A percentile compares a stretch with the other conserved stretches of the same genome.
Conservation (phyloP, 2,888 invertebrate genomes). For the Thera britannica region DNA sequence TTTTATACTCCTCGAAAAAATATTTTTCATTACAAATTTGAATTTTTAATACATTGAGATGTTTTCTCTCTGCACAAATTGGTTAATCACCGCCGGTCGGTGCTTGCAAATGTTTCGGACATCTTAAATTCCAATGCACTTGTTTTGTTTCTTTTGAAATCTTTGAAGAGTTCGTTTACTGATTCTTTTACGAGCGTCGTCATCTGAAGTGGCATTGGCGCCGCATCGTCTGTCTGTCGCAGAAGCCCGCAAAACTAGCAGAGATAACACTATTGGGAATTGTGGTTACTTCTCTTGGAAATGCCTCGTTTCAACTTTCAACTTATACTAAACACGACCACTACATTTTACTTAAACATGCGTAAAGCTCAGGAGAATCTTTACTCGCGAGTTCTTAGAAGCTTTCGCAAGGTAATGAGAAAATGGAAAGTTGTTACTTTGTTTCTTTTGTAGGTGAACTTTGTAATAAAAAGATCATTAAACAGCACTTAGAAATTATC, state of each 20-base stretch:
- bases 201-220: constrained; percentile 61
- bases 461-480: background rate
- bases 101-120: constrained; percentile 20
- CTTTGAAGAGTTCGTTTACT: constrained; percentile 48
- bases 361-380: constrained; percentile 31
- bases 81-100: constrained; percentile 1
- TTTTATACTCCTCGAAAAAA: constrained; percentile 4
- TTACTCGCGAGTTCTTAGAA: constrained; percentile 18
- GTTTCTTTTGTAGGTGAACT: background rate
- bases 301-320: constrained; percentile 44
- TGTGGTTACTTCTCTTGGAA: constrained; percentile 48
- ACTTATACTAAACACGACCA: constrained; percentile 25
- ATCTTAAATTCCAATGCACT: constrained; percentile 47
- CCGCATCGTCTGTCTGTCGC: constrained; percentile 60
- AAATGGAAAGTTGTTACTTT: constrained; percentile 1
- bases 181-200: constrained; percentile 63
- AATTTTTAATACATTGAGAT: constrained; percentile 8
- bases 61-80: constrained; percentile 8
- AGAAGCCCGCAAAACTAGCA: constrained; percentile 36
- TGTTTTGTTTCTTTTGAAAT: constrained; percentile 47
- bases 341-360: constrained; percentile 28
- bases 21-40: constrained; percentile 11
- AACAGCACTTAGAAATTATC: background rate
- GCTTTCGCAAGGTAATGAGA: constrained; percentile 21
- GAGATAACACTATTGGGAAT: constrained; percentile 50